Conservation (phyloP, 2,888 invertebrate genomes). For the Plagodis dolabraria region DNA sequence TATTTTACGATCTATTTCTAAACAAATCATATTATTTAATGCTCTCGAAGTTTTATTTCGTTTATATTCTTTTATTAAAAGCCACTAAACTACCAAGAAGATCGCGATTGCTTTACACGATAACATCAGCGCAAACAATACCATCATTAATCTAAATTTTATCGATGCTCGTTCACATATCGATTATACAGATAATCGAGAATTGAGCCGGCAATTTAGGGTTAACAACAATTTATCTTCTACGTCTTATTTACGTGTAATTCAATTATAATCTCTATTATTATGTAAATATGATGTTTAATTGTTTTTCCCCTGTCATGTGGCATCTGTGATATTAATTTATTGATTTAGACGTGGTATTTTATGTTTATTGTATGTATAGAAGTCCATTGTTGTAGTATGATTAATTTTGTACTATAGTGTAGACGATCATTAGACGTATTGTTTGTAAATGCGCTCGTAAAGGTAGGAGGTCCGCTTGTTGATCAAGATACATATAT, state of each 20-base stretch:
- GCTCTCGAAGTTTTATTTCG: too few relatives aligned
- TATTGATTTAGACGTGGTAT: constrained; percentile 12
- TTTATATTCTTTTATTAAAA: too few relatives aligned
- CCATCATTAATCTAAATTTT: constrained; percentile 1
- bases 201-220: constrained; percentile 3
- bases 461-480: constrained; percentile 11
- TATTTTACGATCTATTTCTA: too few relatives aligned
- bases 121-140: constrained; percentile 10
- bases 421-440: constrained; percentile 9
- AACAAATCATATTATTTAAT: too few relatives aligned
- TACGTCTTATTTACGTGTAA: constrained; percentile 1
- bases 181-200: constrained; percentile 5
- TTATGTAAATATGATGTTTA: constrained; percentile 6
- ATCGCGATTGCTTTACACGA: background rate
- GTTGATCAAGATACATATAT: constrained; percentile 23
- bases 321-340: constrained; percentile 7
- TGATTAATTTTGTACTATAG: constrained; percentile 9
- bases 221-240: constrained; percentile 5
- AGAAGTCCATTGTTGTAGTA: constrained; percentile 14
- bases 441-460: constrained; percentile 24
- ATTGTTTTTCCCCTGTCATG: constrained; percentile 6
- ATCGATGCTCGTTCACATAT: constrained; percentile 6
- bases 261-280: constrained; percentile 1
- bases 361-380: constrained; percentile 14
- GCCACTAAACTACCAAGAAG: background rate